Evolutionary conservation across 2,797 vertebrate species (phyloP).

Genomic region (Avahi laniger): DNA sequence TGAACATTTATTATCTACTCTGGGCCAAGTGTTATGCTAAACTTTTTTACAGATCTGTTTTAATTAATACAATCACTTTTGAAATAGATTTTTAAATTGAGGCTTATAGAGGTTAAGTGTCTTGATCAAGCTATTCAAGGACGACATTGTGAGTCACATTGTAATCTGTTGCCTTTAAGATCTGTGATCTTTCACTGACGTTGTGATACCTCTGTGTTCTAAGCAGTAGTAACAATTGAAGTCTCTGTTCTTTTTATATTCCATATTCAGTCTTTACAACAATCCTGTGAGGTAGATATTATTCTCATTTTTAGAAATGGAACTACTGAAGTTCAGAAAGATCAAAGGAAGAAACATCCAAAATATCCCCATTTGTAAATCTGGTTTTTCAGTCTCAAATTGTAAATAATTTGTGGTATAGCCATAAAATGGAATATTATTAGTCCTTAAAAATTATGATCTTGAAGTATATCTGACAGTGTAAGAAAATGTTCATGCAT

Average conservation of each 20-base stretch:
- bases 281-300: background rate
- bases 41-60: background rate
- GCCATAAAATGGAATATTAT: background rate
- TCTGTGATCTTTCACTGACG: background rate
- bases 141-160: background rate
- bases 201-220: background rate
- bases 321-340: background rate
- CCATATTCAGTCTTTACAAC: background rate
- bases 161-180: background rate
- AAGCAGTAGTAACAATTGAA: background rate
- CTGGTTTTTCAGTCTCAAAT: background rate
- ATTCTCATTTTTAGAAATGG: background rate
- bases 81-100: background rate
- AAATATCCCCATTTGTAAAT: background rate
- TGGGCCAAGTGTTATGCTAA: background rate
- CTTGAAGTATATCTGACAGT: background rate
- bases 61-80: background rate
- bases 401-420: background rate
- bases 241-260: background rate
- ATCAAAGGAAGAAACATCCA: slow-evolving; percentile 1
- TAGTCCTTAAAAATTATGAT: background rate
- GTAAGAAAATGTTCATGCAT: slow-evolving; percentile 1
- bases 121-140: background rate
- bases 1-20: background rate
- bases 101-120: background rate